Evolutionary conservation across 1,140 invertebrate species (phyloP).

Genomic region (Hestina assimilis): DNA sequence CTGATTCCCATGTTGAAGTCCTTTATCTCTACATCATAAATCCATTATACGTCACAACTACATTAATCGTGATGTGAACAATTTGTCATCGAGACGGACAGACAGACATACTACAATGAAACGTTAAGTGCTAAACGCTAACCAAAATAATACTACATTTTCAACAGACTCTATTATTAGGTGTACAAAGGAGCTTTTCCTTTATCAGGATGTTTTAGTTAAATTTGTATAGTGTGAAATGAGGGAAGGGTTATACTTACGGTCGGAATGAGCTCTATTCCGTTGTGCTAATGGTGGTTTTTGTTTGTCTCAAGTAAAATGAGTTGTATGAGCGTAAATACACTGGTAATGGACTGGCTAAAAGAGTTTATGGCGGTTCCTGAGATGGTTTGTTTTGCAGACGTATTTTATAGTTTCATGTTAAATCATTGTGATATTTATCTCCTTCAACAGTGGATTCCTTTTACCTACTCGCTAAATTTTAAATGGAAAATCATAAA

Average conservation of each 20-base stretch:
- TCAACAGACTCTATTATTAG: slow-evolving; percentile 11
- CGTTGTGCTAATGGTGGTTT: background rate
- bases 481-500: background rate
- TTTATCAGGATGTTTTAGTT: slow-evolving; percentile 21
- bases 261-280: background rate
- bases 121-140: slow-evolving; percentile 21
- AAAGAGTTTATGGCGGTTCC: slow-evolving; percentile 19
- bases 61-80: slow-evolving; percentile 26
- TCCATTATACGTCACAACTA: slow-evolving; percentile 18
- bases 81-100: slow-evolving; percentile 30
- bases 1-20: too few species aligned
- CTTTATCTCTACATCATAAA: slow-evolving; percentile 15
- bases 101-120: slow-evolving; percentile 24
- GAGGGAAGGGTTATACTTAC: slow-evolving; percentile 8
- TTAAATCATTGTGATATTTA: slow-evolving; percentile 16
- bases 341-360: slow-evolving; percentile 21
- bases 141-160: slow-evolving; percentile 10
- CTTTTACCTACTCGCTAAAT: background rate
- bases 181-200: slow-evolving; percentile 10
- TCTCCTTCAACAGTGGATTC: slow-evolving; percentile 2
- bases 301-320: background rate
- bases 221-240: slow-evolving; percentile 21
- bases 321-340: slow-evolving; percentile 4
- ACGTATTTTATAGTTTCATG: slow-evolving; percentile 15
- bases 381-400: slow-evolving; percentile 19